These are phyloP conservation scores for Diloba caeruleocephala DNA, from an alignment of 2,888 invertebrate species.

Conservation along the genomic window DNA sequence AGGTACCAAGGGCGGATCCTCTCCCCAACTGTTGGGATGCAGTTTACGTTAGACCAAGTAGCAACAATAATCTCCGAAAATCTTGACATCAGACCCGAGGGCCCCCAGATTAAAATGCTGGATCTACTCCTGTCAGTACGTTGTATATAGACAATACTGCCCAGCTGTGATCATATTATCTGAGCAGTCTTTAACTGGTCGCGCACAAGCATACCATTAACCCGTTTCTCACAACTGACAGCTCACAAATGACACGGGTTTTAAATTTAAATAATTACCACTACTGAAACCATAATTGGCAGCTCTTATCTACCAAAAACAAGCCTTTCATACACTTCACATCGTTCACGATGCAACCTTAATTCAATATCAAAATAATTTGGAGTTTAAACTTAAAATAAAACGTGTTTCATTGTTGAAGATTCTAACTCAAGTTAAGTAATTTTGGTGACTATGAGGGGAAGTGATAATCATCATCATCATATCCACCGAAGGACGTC, in stretches of 20 bases:
- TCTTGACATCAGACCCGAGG: too few species aligned
- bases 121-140: too few species aligned
- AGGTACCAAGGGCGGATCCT: too few species aligned
- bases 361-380: constrained; percentile 37
- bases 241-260: constrained; percentile 44
- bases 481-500: too few species aligned
- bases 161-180: constrained; percentile 11
- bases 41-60: too few species aligned
- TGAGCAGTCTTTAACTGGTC: constrained; percentile 3
- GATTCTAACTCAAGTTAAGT: too few species aligned
- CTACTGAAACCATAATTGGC: constrained; percentile 42
- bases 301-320: constrained; percentile 38
- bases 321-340: constrained; percentile 29
- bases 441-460: too few species aligned
- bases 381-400: constrained; percentile 2
- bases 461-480: too few species aligned
- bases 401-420: too few species aligned
- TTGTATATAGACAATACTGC: background rate
- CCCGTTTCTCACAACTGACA: constrained; percentile 39
- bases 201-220: constrained; percentile 27
- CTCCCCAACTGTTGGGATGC: too few species aligned
- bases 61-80: too few species aligned
- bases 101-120: too few species aligned
- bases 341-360: constrained; percentile 39
- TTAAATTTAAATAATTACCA: constrained; percentile 46